These are phyloP conservation scores for Rhynchotus rufescens DNA, from an alignment of 2,797 vertebrate genomes.

Conservation along the genomic window DNA sequence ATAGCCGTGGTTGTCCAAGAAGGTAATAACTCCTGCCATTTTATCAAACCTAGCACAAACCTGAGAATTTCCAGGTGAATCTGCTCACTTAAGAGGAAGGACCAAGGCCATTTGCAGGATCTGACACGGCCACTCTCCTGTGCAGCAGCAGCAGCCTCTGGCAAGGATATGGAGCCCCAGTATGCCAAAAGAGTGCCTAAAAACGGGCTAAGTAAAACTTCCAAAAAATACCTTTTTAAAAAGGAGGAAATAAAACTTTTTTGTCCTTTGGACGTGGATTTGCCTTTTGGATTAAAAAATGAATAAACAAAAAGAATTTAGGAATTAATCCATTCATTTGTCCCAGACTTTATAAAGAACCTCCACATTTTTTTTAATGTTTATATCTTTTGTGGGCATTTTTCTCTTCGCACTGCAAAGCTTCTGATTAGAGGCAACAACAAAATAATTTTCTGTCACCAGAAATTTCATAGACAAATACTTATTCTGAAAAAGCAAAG, in stretches of 20 bases:
- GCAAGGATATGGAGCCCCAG: constrained; percentile 26
- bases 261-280: not conserved
- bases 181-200: not conserved
- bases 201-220: accelerated
- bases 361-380: not conserved
- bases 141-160: constrained; percentile 36
- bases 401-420: not conserved
- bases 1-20: not conserved
- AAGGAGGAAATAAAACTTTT: not conserved
- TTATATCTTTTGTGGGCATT: not conserved
- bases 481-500: not conserved
- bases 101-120: constrained; percentile 14
- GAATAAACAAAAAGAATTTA: not conserved
- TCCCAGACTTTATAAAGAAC: not conserved
- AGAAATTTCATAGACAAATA: not conserved
- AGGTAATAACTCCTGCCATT: not conserved
- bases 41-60: not conserved
- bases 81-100: constrained; percentile 14
- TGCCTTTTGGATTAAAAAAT: not conserved
- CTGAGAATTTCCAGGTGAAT: not conserved
- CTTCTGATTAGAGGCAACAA: not conserved
- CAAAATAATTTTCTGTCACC: not conserved
- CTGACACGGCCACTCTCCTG: not conserved
- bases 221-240: not conserved
- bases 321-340: not conserved